Conservation (phyloP, 2,797 vertebrate genomes). For the Acanthurus lineatus region DNA sequence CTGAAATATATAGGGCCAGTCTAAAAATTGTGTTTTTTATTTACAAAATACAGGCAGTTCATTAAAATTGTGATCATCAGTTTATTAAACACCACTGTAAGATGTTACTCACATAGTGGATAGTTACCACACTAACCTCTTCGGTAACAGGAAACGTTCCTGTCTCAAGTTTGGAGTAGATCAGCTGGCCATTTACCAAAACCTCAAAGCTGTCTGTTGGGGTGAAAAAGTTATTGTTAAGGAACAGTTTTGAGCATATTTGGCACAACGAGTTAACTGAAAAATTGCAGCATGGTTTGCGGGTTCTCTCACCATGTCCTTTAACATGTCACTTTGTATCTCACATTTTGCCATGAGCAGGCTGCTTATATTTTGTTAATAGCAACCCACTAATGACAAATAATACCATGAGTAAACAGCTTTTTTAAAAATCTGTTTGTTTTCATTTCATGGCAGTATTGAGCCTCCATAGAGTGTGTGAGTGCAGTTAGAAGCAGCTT, state of each 20-base stretch:
- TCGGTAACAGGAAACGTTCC: slow-evolving; percentile 41
- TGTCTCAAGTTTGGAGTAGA: slow-evolving; percentile 72
- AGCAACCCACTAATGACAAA: too few species aligned
- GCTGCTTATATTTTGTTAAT: too few species aligned
- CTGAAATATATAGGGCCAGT: not conserved
- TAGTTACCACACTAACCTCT: slow-evolving; percentile 49
- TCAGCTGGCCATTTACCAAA: slow-evolving; percentile 40
- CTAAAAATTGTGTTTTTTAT: not conserved
- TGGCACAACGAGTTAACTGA: too few species aligned
- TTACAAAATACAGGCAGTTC: not conserved
- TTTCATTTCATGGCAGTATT: not conserved
- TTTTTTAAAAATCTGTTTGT: too few species aligned
- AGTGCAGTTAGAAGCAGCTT: slow-evolving; percentile 23
- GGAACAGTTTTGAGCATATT: too few species aligned
- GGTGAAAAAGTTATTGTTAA: too few species aligned
- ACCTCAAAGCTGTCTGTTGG: slow-evolving; percentile 80
- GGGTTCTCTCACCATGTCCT: too few species aligned
- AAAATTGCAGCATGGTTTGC: too few species aligned
- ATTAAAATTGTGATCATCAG: not conserved
- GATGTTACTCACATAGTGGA: not conserved
- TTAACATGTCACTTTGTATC: too few species aligned
- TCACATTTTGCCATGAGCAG: too few species aligned
- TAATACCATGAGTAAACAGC: too few species aligned
- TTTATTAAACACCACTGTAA: not conserved
- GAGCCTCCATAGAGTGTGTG: not conserved